Evolutionary conservation across 2,113 vertebrate species (phyloP), one percentile per base, ranked within the genome.

Genomic region (Rhinolophus ferrumequinum): DNA sequence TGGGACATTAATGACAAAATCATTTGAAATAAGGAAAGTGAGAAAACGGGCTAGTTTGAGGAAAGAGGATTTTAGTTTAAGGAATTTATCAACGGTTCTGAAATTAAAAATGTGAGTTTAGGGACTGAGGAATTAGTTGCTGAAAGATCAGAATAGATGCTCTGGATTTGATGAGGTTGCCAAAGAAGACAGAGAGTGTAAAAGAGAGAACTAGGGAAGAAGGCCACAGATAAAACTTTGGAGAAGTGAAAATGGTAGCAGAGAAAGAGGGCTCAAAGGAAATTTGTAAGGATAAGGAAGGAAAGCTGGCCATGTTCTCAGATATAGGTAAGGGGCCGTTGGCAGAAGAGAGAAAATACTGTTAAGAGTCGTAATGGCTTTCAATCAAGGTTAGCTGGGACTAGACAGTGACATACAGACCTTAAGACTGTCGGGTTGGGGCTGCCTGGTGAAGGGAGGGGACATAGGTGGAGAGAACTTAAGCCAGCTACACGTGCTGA

Each of bases 21-120:
- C 70, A 58, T 66, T 44, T 7, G 19, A 82, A 90, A 90, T 83
- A 30, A 83, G 35, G 30, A 90, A 41, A 16, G 50, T 83, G 22
- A 44, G 47, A 82, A 92, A 83, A 95, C 85, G 16, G 12, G 6
- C 22, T 66, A 28, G 38, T 60, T 75, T 70, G 41, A 15, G 28
- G 54, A 94, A 86, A 52, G 67, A 77, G 19, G 3, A 24, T 88
- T 93, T 66, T 88, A 67, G 54, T 87, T 82, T 86, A 50, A 90
- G 58, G 26, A 84, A 84, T 47, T 70, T 47, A 16, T 58, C 50
- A 41, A 62, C 79, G 52, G 35, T 14, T 89, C 52, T 38, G 33
- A 84, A 92, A 64, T 77, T 41, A 86, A 50, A 83, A 93, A 94
- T 60, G 38, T 47, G 41, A 81, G 15, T 62, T 84, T 64, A 75